Conservation (phyloP, 2,113 vertebrate genomes). For the Vombatus ursinus region DNA sequence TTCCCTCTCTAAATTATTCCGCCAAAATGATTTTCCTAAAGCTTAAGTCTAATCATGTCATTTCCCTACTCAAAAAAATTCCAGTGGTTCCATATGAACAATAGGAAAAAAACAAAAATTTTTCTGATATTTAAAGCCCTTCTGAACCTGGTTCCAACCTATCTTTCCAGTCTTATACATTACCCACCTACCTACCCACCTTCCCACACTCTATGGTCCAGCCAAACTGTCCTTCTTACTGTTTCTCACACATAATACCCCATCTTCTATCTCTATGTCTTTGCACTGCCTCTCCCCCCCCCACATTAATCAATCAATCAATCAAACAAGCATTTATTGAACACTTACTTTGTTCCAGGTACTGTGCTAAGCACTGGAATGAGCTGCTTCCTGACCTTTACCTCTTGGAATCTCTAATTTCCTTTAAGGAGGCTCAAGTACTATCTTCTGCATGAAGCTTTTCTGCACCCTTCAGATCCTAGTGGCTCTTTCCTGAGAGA, state of each 20-base stretch:
- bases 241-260: neutral
- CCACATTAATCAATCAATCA: neutral
- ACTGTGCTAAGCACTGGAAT: neutral
- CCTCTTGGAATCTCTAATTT: neutral
- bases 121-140: neutral
- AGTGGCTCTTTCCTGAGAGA: neutral
- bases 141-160: neutral
- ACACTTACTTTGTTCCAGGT: neutral
- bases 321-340: neutral
- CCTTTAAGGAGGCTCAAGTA: neutral
- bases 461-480: neutral
- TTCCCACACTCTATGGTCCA: neutral
- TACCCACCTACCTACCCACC: neutral
- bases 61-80: neutral
- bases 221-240: neutral
- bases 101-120: neutral
- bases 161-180: neutral
- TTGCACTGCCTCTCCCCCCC: neutral
- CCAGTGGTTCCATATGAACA: neutral
- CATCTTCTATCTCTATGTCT: neutral
- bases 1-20: neutral
- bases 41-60: neutral
- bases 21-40: neutral
- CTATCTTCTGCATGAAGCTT: neutral
- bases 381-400: neutral